Percentiles rank a stretch among this genome's conserved stretches.
Conservation (phyloP, 2,113 vertebrate species). For the Amazona guildingii region DNA sequence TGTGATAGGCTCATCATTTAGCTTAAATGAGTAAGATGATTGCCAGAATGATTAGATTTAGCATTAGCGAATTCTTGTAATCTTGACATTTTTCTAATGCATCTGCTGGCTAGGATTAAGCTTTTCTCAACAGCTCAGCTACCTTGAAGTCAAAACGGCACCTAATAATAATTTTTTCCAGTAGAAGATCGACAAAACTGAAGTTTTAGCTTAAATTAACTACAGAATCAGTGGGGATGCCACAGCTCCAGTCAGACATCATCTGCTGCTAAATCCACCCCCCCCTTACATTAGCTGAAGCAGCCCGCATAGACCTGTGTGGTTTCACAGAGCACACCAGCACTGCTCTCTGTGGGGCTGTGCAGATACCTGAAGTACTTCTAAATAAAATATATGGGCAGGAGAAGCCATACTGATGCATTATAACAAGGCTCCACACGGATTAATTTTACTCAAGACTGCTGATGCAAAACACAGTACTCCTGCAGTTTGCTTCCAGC, state of each 20-base stretch:
- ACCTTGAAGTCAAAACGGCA: background rate
- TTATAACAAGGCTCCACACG: background rate
- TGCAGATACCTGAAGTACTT: background rate
- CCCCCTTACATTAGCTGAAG: background rate
- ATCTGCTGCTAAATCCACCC: background rate
- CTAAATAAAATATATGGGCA: background rate
- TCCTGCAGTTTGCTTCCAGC: background rate
- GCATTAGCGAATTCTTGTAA: background rate
- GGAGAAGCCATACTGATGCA: background rate
- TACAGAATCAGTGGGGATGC: background rate
- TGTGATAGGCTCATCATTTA: background rate
- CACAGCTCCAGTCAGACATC: background rate
- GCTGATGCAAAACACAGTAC: background rate
- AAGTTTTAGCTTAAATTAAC: background rate
- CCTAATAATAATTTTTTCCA: background rate
- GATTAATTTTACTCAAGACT: background rate
- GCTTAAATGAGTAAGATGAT: background rate
- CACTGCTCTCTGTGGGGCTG: background rate
- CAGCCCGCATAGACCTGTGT: background rate
- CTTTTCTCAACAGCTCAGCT: background rate
- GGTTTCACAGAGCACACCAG: background rate
- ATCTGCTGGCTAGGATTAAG: background rate
- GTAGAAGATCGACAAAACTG: background rate
- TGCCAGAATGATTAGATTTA: background rate
- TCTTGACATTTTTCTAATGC: background rate